Evolutionary conservation across 2,113 vertebrate species (phyloP).

Genomic region (Scartelaos histophorus): DNA sequence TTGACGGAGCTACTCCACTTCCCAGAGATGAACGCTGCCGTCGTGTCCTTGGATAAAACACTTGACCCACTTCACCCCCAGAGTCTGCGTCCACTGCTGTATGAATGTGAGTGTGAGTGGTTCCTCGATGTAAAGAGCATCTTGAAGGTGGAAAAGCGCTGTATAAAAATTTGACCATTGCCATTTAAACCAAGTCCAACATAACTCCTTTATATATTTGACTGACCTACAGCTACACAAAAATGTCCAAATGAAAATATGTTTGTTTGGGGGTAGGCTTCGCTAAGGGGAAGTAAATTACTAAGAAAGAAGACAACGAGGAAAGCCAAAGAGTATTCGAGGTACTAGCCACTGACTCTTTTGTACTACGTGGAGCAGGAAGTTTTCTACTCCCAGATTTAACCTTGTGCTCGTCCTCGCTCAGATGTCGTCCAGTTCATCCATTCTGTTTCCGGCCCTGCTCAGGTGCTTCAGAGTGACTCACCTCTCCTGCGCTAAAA

Average conservation of each 20-base stretch:
- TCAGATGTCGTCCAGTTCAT: constrained; percentile 22
- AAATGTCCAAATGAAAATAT: neutral
- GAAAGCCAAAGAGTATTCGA: neutral
- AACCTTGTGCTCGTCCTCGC: constrained; percentile 22
- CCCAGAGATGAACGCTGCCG: too few species aligned
- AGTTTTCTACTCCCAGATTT: constrained; percentile 1
- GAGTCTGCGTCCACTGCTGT: too few species aligned
- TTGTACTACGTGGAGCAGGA: neutral
- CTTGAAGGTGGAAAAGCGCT: too few species aligned
- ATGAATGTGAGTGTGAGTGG: too few species aligned
- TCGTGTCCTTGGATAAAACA: too few species aligned
- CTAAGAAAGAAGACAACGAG: too few species aligned
- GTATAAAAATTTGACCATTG: too few species aligned
- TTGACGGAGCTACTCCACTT: too few species aligned
- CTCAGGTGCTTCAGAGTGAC: constrained; percentile 53
- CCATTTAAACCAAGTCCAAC: too few species aligned
- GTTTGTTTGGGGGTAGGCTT: neutral
- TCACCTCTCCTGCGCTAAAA: constrained; percentile 47
- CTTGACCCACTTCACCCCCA: too few species aligned
- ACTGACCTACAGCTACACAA: neutral
- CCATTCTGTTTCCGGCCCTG: constrained; percentile 16
- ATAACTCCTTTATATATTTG: too few species aligned
- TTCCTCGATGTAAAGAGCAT: too few species aligned
- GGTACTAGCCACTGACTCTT: neutral
- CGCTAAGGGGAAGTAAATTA: neutral